Base-by-base conservation (phyloP, 2,113 vertebrate species). In the Machaerirhynchus nigripectus region DNA sequence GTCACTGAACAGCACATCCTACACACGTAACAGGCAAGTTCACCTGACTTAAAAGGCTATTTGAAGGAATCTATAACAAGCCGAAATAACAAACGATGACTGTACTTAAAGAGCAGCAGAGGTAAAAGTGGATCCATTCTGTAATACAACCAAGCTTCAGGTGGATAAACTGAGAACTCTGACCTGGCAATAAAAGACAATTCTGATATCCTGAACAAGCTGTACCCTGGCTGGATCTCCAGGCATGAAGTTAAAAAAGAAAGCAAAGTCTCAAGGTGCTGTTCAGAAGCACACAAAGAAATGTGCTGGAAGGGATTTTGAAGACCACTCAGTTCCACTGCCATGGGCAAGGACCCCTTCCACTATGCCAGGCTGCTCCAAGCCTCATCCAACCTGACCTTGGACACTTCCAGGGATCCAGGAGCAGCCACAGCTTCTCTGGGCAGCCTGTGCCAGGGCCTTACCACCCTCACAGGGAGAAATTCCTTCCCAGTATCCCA, bases 401-500 rank as follows among this genome's bases (percentile, higher is more conserved):
- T 1, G 65, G n/a, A 0, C 65, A 64, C 20, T 64, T 1, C 24
- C 75, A 80, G 26, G 65, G 21, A 11, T 63, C 31, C 47, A 83
- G 56, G n/a, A 20, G 40, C 56, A 53, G 39, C n/a, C 40, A 2
- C 56, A 63, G 65, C 56, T 63, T 12, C 40, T 63, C 55, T 70
- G 74, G 53, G 23, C 27, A 69, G 1, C 37, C 59, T 61, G 28
- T 39, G 64, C 39, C 74, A 69, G 39, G 39, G 12, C 63, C 59
- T 61, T 2, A 2, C 12, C 73, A 24, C 24, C 40, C 30, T 47
- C 5, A 0, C 30, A 49, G 49, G 31, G 7, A 49, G 1, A 1
- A 16, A 71, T 35, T 64, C 22, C 30, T 47, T 3, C 49, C 40
- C 56, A 30, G 0, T 4, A 30, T 15, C 35, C 40, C 75, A 35